Conservation (phyloP, 2,113 vertebrate genomes). For the Tautogolabrus adspersus region DNA sequence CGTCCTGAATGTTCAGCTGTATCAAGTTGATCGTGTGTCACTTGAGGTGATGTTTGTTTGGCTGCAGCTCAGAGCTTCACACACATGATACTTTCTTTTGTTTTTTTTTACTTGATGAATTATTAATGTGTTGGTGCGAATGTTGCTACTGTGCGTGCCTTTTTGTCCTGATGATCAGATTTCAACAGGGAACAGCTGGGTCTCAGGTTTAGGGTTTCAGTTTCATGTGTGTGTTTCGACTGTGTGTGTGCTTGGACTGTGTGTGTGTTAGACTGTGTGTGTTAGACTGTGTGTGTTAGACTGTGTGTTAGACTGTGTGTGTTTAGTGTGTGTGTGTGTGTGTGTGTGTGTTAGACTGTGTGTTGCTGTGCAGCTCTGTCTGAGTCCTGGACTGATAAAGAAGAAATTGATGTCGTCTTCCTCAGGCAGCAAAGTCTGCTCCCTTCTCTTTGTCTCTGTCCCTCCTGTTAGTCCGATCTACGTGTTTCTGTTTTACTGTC, state of each 20-base stretch:
- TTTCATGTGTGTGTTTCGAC: background rate
- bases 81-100: background rate
- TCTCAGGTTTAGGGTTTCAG: constrained; percentile 6
- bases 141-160: background rate
- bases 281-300: no score
- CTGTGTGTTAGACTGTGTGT: background rate
- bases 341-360: constrained; percentile 17
- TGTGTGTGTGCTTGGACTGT: background rate
- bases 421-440: background rate
- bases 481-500: background rate
- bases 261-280: no score
- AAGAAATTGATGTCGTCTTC: constrained; percentile 18
- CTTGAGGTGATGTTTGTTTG: constrained; percentile 2
- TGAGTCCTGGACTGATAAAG: constrained; percentile 1
- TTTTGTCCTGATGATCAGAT: constrained; percentile 19
- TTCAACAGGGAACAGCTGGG: background rate
- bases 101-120: constrained; percentile 26
- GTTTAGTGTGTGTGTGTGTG: constrained; percentile 1
- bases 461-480: background rate
- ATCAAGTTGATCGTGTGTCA: background rate
- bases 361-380: constrained; percentile 5
- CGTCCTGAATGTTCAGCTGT: no score
- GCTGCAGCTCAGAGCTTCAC: constrained; percentile 6
- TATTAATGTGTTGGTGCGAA: constrained; percentile 28
- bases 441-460: background rate